Evolutionary conservation across 1,140 invertebrate species (phyloP).

Genomic region (Cryptotermes secundus): DNA sequence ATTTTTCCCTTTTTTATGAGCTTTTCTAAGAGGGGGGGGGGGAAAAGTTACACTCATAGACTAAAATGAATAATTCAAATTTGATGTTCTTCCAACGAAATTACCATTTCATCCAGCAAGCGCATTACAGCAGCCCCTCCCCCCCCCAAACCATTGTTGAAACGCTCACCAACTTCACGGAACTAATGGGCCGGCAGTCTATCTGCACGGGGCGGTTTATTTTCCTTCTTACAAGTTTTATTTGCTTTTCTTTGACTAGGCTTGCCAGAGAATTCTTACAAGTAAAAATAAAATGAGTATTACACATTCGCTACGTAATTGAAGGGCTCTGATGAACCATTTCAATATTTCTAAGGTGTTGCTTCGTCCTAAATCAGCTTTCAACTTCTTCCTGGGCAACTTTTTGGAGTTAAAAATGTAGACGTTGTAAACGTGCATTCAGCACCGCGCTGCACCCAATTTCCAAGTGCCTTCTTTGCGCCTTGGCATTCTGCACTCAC

Average conservation of each 20-base stretch:
- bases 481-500: no score
- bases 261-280: background rate
- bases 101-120: slow-evolving; percentile 4
- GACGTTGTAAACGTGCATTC: no score
- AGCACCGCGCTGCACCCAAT: no score
- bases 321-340: no score
- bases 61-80: slow-evolving; percentile 19
- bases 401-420: no score
- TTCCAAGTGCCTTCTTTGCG: no score
- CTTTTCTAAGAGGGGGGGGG: background rate
- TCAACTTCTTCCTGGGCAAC: no score
- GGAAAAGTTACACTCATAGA: background rate
- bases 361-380: no score
- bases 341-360: no score
- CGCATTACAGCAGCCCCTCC: background rate
- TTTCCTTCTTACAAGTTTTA: background rate
- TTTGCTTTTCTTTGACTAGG: background rate
- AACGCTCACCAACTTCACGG: background rate
- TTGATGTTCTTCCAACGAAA: background rate
- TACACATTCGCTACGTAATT: no score
- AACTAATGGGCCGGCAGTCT: background rate
- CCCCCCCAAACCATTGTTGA: background rate
- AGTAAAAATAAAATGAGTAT: background rate
- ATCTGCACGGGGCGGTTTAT: background rate
- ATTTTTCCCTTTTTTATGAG: background rate